These are phyloP conservation scores for Caranx ignobilis DNA, from an alignment of 2,113 vertebrate species.

Conservation along the genomic window DNA sequence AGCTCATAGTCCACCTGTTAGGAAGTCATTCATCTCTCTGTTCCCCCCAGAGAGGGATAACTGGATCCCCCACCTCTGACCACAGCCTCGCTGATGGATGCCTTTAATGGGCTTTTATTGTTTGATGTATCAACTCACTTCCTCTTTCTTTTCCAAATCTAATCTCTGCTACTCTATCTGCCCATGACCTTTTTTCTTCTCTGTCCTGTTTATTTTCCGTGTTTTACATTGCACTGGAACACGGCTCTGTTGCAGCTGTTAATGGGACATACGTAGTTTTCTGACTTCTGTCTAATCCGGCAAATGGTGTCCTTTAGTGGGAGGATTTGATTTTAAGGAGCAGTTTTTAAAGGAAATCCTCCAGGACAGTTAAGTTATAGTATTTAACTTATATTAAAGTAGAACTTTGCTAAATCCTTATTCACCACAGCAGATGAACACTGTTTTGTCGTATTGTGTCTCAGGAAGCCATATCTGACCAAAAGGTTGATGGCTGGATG, in stretches of 20 bases:
- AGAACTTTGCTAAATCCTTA: neutral
- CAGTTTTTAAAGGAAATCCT: neutral
- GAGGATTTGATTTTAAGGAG: neutral
- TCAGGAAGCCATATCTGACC: no score
- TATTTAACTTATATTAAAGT: neutral
- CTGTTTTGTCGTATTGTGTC: no score
- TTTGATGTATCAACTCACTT: conserved; percentile 49
- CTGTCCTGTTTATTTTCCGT: neutral
- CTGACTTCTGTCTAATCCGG: neutral
- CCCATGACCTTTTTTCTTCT: neutral
- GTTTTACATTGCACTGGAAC: neutral
- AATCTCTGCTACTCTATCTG: conserved; percentile 31
- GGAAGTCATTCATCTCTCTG: conserved; percentile 76
- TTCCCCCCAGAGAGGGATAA: conserved; percentile 52
- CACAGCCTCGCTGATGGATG: conserved; percentile 45
- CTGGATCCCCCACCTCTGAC: conserved; percentile 44
- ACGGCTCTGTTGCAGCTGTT: neutral
- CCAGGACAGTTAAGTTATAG: no score
- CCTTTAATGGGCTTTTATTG: conserved; percentile 61
- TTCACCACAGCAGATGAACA: neutral
- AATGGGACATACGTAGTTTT: neutral
- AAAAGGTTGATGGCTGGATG: no score
- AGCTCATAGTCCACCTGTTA: conserved; percentile 75
- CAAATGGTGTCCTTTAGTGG: neutral
- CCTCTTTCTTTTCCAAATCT: conserved; percentile 23